Percentiles rank a stretch among this genome's conserved stretches.
Conservation (phyloP, 2,113 vertebrate genomes). For the Rana temporaria region DNA sequence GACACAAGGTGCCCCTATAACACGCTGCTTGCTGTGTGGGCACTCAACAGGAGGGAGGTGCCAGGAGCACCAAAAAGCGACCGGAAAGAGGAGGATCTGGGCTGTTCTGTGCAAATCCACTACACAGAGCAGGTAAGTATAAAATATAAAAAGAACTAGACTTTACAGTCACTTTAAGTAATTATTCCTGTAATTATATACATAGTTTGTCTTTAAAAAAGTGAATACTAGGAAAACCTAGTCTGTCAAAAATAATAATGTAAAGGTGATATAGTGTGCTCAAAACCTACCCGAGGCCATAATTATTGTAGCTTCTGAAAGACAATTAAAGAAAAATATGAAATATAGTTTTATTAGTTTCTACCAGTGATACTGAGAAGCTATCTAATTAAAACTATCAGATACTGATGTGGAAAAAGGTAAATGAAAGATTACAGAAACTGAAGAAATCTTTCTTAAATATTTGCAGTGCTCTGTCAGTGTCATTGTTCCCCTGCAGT, state of each 20-base stretch:
- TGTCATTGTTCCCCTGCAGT: too few relatives aligned
- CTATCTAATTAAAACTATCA: constrained; percentile 42
- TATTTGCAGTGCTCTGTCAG: constrained; percentile 26
- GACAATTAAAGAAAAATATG: constrained; percentile 26
- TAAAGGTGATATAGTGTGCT: constrained; percentile 30
- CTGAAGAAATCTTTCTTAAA: constrained; percentile 35
- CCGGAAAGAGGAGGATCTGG: too few relatives aligned
- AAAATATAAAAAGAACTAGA: too few relatives aligned
- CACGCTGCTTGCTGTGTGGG: too few relatives aligned
- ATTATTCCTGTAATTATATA: background rate
- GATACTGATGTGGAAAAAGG: constrained; percentile 36
- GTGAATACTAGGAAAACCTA: background rate
- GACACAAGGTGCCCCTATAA: too few relatives aligned
- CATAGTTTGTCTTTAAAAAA: background rate
- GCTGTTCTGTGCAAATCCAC: too few relatives aligned
- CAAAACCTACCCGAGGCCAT: background rate
- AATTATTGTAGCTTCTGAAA: constrained; percentile 15
- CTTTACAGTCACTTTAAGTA: too few relatives aligned
- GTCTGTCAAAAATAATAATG: constrained; percentile 20
- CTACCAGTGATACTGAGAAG: constrained; percentile 12
- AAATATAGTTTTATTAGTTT: constrained; percentile 36
- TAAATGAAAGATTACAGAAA: constrained; percentile 39
- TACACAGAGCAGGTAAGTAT: too few relatives aligned
- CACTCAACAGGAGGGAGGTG: too few relatives aligned
- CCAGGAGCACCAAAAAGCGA: too few relatives aligned